Percentiles rank a stretch among this genome's conserved stretches.
phyloP scores from a whole-genome alignment of 2,797 vertebrate species.

The Pangasius larnaudii region DNA sequence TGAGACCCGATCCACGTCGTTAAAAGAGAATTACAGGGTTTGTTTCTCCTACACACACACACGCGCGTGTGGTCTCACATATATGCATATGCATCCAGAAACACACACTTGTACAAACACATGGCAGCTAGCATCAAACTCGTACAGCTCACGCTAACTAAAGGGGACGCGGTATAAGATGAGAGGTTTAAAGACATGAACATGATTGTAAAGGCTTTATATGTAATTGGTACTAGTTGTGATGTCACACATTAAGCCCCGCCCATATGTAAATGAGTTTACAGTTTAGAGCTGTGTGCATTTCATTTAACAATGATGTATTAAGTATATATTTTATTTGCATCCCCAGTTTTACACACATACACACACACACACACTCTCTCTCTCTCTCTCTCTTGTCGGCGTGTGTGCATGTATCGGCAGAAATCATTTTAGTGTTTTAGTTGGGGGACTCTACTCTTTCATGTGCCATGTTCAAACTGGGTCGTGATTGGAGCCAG shows the following conservation, averaged over 20 bases:
- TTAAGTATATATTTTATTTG: background rate
- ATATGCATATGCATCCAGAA: background rate
- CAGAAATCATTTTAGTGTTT: conserved; percentile 21
- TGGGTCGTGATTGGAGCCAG: conserved; percentile 69
- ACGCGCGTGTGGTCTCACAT: background rate
- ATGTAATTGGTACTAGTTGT: background rate
- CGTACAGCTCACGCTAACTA: background rate
- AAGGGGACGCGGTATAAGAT: background rate
- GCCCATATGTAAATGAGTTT: background rate
- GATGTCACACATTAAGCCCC: background rate
- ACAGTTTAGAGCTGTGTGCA: background rate
- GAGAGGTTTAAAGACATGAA: background rate
- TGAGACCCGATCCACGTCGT: background rate
- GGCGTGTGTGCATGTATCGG: conserved; percentile 1
- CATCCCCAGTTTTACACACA: background rate
- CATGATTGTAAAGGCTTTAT: background rate
- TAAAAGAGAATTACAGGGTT: conserved; percentile 26
- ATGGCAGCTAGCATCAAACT: background rate
- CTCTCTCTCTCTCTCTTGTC: too few relatives aligned
- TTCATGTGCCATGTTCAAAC: conserved; percentile 67
- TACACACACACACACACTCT: background rate
- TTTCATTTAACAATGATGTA: background rate
- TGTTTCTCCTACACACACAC: background rate
- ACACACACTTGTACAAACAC: conserved; percentile 1
- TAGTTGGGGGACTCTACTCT: conserved; percentile 38